Conservation (phyloP, 2,888 invertebrate species). For the Cosmia pyralina region DNA sequence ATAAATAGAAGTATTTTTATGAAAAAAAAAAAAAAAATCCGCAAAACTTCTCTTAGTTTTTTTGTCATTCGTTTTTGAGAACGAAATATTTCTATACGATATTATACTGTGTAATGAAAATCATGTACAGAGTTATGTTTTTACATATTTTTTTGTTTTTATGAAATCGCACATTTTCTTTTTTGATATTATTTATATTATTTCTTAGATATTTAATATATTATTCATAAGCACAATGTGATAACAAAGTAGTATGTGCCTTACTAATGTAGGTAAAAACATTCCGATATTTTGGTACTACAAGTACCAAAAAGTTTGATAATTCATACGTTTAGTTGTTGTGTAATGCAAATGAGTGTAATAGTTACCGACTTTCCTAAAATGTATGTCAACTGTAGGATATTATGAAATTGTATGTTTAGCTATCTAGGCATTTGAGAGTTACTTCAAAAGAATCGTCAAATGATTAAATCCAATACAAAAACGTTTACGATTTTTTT, state of each 20-base stretch:
- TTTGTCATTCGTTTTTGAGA: background rate
- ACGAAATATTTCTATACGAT: background rate
- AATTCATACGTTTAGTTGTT: slow-evolving; percentile 15
- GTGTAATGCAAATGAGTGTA: slow-evolving; percentile 4
- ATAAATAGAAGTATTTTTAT: background rate
- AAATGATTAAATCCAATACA: background rate
- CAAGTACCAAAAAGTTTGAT: slow-evolving; percentile 44
- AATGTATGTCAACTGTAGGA: too few species aligned
- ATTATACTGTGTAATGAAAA: background rate
- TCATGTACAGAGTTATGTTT: slow-evolving; percentile 1
- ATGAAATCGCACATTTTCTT: background rate
- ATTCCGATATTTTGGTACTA: slow-evolving; percentile 61
- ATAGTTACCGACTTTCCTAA: slow-evolving; percentile 29
- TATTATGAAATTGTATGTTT: too few species aligned
- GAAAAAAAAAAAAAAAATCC: too few species aligned
- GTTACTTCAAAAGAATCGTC: too few species aligned
- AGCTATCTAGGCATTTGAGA: too few species aligned
- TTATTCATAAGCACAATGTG: slow-evolving; percentile 74
- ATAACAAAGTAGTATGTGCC: slow-evolving; percentile 76
- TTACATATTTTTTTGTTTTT: slow-evolving; percentile 3
- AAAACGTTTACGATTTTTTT: too few species aligned
- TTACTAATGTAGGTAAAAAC: slow-evolving; percentile 64
- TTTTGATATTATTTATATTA: slow-evolving; percentile 25
- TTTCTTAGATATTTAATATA: slow-evolving; percentile 35
- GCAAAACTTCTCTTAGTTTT: background rate